A percentile compares a stretch with the other conserved stretches of the same genome.
phyloP scores from a whole-genome alignment of 2,113 vertebrate species.

The Cisticola juncidis region DNA sequence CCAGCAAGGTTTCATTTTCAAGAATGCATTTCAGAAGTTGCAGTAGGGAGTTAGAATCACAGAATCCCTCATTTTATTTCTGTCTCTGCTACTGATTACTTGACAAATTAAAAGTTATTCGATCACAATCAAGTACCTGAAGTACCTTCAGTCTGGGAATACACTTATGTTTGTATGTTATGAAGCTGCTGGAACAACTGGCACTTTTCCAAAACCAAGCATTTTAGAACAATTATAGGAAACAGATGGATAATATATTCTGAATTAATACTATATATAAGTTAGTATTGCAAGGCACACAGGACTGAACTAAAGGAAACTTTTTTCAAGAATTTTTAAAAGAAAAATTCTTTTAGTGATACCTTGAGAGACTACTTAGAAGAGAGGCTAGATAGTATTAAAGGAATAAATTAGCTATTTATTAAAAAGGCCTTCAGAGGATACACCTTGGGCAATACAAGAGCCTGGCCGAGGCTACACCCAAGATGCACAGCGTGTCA shows the following conservation, averaged over 20 bases:
- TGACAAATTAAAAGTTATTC: not conserved
- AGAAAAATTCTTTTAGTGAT: not conserved
- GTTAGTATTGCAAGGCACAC: not conserved
- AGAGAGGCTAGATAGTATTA: not conserved
- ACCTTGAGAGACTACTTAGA: not conserved
- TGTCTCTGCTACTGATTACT: not conserved
- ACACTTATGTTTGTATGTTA: not conserved
- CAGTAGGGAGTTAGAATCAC: not conserved
- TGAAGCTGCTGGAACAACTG: not conserved
- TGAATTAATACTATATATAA: not conserved
- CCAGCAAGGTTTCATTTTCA: not conserved
- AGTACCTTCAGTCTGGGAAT: not conserved
- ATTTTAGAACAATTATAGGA: not conserved
- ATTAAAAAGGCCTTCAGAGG: not conserved
- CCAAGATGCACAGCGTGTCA: rapidly evolving
- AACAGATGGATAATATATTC: not conserved
- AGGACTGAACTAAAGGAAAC: not conserved
- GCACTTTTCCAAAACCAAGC: not conserved
- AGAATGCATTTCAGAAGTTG: not conserved
- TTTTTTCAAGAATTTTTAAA: not conserved
- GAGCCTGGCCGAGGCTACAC: not conserved
- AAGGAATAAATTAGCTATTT: not conserved
- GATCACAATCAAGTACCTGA: not conserved
- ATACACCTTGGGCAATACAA: not conserved
- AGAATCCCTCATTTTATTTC: not conserved